Evolutionary conservation across 92 coral and sea anemone species (phyloP), one percentile per base, ranked within the genome.

Genomic region (Pocillopora grandis): DNA sequence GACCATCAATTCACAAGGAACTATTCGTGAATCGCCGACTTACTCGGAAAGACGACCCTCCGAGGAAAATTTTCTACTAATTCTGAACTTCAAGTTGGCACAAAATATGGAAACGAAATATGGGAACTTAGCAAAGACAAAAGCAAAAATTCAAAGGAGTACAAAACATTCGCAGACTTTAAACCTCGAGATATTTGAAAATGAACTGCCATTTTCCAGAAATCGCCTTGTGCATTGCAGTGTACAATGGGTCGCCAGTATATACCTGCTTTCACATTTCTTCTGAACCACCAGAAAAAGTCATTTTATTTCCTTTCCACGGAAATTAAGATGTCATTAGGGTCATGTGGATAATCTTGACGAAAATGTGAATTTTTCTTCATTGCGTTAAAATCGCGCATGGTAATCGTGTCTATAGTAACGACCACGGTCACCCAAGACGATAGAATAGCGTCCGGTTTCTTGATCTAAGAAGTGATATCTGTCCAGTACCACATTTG

Each of bases 131-230:
- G 6, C 76, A 37, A 62, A n/a, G 42, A 63, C 42, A 19, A 78
- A 37, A 17, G n/a, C 60, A 64, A 19, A 19, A 79, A 20, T 19
- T 27, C 52, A 23, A 56, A 58, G 37, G 20, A 35, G 70, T 58
- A 71, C 37, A 61, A 66, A 81, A 81, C 85, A 81, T 49, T 58
- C 21, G 63, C 77, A 58, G 85, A 77, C 85, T 81, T 81, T 59
- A 71, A 59, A 70, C 52, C 70, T 58, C 9, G 48, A 71, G 57
- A 81, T 63, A 72, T 33, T 58, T 18, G 16, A 83, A 75, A 48
- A 57, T 73, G 16, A 60, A 42, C 71, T 33, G 78, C 17, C 78
- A 13, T 10, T 72, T 37, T 62, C 72, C 72, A 72, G 60, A 59
- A 19, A 35, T 70, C 77, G 9, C 11, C 18, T 11, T 33, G 60